Base-by-base conservation (phyloP, 2,113 vertebrate genomes). In the Prionailurus bengalensis region DNA sequence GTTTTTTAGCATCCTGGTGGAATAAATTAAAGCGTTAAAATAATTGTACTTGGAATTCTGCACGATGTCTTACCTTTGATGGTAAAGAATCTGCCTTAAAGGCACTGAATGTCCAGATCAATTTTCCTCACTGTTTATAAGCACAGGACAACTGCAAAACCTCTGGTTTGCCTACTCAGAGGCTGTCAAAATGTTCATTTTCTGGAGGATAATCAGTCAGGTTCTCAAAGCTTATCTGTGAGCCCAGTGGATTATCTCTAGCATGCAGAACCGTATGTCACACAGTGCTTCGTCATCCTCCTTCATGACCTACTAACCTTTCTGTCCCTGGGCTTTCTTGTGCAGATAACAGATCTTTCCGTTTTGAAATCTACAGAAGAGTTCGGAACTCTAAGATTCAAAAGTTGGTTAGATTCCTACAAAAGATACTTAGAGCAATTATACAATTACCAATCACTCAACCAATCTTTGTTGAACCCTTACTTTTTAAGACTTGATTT, bases 111-210 rank as follows among this genome's bases (percentile, higher is more conserved):
- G 10, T 79, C 51, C 61, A 71, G 25, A 70, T 33, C 1, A 36
- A 51, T 66, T 92, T 92, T 89, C 42, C 27, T 92, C 58, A 23
- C 33, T 61, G 31, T 73, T 76, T 85, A 90, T 81, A 71, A 83
- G 68, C 74, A 55, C 11, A 87, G 14, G 8, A 21, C 45, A 79
- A 83, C 3, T 5, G 9, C 5, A 31, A 14, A 80, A 65, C 45
- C 55, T 92, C 70, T n/a, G 23, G 29, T 55, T 61, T 61, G 4
- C 33, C 76, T 31, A n/a, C 25, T 92, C 53, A 39, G 31, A 31
- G 83, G 27, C 25, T n/a, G 12, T 27, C 4, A 19, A 65, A 73
- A 36, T 45, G 19, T 58, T 85, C 6, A 9, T 14, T 93, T 96
- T 82, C 74, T 78, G 51, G 61, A 86, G 76, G 55, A 39, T 13